Evolutionary conservation across 1,140 invertebrate genomes (phyloP), one percentile per base, ranked within the genome.

Genomic region (Hermatobates lingyangjiaoensis): DNA sequence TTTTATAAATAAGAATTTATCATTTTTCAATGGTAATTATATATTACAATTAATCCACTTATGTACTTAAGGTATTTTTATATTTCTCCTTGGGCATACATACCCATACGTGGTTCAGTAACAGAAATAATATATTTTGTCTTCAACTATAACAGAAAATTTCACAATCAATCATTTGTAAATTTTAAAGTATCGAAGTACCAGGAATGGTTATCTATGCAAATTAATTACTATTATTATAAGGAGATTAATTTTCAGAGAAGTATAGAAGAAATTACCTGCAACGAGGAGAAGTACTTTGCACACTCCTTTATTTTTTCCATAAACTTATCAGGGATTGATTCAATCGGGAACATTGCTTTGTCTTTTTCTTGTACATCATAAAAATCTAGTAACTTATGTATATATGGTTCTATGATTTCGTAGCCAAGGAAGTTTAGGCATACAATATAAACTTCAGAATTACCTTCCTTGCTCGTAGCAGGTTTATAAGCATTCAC

Each of bases 381-480:
- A 62, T 73, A 77, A 59, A 73, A 58, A n/a, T 63, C 50, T 58
- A 64, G 64, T 1, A 81, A 59, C 7, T 61, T 63, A 0, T 63
- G 42, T 52, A 76, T 58, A 61, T 74, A 71, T 1, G 64, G 56
- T 12, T 63, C 53, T 1, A 74, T 51, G 18, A 59, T 58, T 10
- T 68, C 54, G 38, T 51, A 59, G 24, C 76, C 77, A 30, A 68
- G 68, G 61, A 77, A 90, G 15, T 69, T 67, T n/a, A 74, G 57
- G 62, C 86, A 89, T 12, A 95, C 70, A 0, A 91, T 68, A 66
- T 96, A 97, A 0, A 85, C 74, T 66, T 97, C 92, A 0, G 91
- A 95, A 66, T 96, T 97, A 12, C 91, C 91, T 61, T 83, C 77
- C 63, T 91, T 91, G 39, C 90, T 95, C 0, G 86, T 88, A 0